Base-by-base conservation (phyloP, 2,113 vertebrate species). In the Urocynchramus pylzowi region DNA sequence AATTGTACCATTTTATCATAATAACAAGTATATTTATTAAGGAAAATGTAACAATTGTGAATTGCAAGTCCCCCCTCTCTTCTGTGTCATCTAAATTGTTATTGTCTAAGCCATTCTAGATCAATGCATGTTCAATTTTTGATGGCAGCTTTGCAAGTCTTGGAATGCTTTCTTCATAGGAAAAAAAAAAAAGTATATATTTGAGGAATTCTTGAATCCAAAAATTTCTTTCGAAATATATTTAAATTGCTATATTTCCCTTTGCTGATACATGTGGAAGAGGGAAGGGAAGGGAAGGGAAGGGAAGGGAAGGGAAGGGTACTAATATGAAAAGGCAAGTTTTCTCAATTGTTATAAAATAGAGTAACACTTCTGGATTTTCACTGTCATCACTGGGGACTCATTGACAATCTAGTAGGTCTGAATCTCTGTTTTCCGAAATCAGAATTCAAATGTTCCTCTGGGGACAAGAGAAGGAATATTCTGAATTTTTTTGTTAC, bases 351-450 rank as follows among this genome's bases (percentile, higher is more conserved):
- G 3, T 57, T 82, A 63, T 71, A 91, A 96, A 90, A 37, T 33
- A 82, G 8, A 92, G 13, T 78, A 92, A 71, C 57, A 89, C 5
- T 96, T 65, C 22, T 84, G 37, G 54, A 90, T 94, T 76, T 94
- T 76, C 47, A n/a, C 30, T 81, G 65, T 71, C 30, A 23, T 67
- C 65, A 73, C 41, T 81, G 24, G 41, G 53, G 59, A 84, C 39
- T 33, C 37, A 65, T 9, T 89, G 67, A 75, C 14, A 74, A 19
- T 39, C n/a, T 70, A 88, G 54, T 53, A 93, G 26, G 50, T 95
- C 22, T 92, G 69, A 94, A 65, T 78, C 22, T 92, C 33, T 89
- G 12, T 93, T 95, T 69, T 70, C 60, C 85, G 37, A 96, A 96
- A 95, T 61, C 20, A 76, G 28, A 73, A 89, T 87, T 95, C 56